Evolutionary conservation across 2,888 invertebrate genomes (phyloP).

Genomic region (Cephus nigrinus): DNA sequence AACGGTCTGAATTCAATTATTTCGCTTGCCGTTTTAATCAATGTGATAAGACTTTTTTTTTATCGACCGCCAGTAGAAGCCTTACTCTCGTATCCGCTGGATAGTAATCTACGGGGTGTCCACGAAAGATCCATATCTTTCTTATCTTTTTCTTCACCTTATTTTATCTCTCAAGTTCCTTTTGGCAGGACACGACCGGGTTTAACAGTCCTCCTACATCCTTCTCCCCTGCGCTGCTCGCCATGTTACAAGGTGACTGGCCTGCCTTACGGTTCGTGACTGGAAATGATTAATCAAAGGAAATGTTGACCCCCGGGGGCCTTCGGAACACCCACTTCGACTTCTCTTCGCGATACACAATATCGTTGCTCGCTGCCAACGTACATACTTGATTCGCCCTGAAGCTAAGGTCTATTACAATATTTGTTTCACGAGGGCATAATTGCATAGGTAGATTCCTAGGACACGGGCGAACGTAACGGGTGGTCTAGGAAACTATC

Average conservation of each 20-base stretch:
- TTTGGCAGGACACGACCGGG: not conserved
- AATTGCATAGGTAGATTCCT: not conserved
- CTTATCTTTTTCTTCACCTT: no score
- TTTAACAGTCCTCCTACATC: not conserved
- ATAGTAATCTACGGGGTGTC: not conserved
- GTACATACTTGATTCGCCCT: not conserved
- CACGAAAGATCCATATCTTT: not conserved
- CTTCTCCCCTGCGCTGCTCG: not conserved
- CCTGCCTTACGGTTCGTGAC: not conserved
- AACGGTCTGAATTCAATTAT: not conserved
- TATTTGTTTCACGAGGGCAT: not conserved
- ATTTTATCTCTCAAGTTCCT: not conserved
- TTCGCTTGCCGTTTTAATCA: not conserved
- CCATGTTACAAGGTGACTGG: not conserved
- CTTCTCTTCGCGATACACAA: constrained; percentile 15
- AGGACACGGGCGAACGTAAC: not conserved
- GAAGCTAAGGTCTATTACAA: not conserved
- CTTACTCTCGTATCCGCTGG: not conserved
- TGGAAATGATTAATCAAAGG: not conserved
- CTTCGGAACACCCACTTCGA: constrained; percentile 16
- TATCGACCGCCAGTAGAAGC: not conserved
- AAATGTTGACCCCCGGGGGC: not conserved
- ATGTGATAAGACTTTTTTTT: not conserved
- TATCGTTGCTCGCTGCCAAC: constrained; percentile 18
- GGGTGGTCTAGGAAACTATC: not conserved